Evolutionary conservation across 1,140 invertebrate genomes (phyloP), one percentile per base, ranked within the genome.

Genomic region (Orussus abietinus): DNA sequence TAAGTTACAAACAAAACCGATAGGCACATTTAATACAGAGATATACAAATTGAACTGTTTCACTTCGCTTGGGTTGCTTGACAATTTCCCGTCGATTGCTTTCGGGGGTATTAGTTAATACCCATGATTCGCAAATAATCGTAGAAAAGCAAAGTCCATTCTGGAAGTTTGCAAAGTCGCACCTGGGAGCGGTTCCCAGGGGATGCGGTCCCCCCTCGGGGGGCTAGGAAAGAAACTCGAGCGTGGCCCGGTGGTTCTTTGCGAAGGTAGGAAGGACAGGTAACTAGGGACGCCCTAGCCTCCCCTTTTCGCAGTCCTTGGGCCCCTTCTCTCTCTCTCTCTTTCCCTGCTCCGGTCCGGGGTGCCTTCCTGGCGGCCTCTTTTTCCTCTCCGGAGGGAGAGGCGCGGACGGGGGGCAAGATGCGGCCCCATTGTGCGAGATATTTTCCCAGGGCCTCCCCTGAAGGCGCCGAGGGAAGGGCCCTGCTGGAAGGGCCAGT

Each of bases 361-460:
- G 37, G 37, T 38, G 37, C 31, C 37, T 38, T 18, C 26, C 31
- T 29, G 15, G 29, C 4, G 37, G 25, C 20, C 35, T 22, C 35
- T 15, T 25, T 22, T 11, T 11, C 11, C 26, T 33, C 31, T 33
- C 10, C 10, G 35, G 3, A 4, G 13, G 20, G 35, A 28, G 22
- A 40, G 22, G 11, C 5, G 9, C 21, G n/a, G 39, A 28, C 12
- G n/a, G 26, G 12, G 26, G 25, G n/a, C 12, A 43, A 29, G 29
- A 43, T 4, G 26, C 21, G n/a, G 41, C 30, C 41, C 47, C 53
- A 59, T 66, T 64, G 62, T 63, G 37, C 22, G 22, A 18, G 38
- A 53, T 55, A 63, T 64, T 66, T 66, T 66, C 64, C 64, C 64
- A 66, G 55, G 58, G 55, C 49, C 52, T 51, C 50, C 51, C 45